Base-by-base conservation (phyloP, 1,140 invertebrate species). In the Nylanderia fulva region DNA sequence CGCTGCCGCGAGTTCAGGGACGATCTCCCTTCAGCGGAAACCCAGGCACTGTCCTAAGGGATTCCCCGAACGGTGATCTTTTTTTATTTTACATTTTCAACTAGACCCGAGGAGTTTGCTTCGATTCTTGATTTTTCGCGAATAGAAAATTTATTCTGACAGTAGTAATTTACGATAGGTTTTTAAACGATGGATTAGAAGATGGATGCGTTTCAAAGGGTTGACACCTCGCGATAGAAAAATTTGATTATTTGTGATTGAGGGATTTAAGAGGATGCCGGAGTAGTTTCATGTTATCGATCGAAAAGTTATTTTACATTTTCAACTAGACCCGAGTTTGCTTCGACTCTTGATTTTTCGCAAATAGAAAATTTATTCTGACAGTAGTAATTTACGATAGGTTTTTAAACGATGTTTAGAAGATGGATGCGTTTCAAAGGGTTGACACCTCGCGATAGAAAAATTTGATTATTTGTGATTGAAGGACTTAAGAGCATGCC, bases 1-100 rank as follows among this genome's bases (percentile, higher is more conserved):
- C 90, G 86, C 91, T 88, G 85, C 88, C 85, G 88, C 88, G 93
- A 89, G 93, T 93, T 93, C 93, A 93, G 92, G 92, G 93, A 91
- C 92, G 91, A 93, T 93, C 91, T 91, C 80, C 76, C 91, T 90
- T 90, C 90, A 90, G 88, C 85, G 86, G 80, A 89, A 87, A 91
- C 91, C 91, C 79, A 86, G 80, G 77, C 77, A 56, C 79, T 58
- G 79, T 77, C 74, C 66, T 75, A 66, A 63, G 72, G 86, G 75
- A 87, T 75, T 64, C 45, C 68, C 87, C 60, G 79, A 88, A 85
- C 72, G 60, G 87, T 21, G 60, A 54, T 27, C 83, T 85, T 75
- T 33, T 75, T 33, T 75, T 68, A 83, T 76, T 64, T 76, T 76
- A 52, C 27, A 56, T 48, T 5, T 45, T 54, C 21, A 24, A 11